Base-by-base conservation (phyloP, 1,140 invertebrate species). In the Augochlora pura region DNA sequence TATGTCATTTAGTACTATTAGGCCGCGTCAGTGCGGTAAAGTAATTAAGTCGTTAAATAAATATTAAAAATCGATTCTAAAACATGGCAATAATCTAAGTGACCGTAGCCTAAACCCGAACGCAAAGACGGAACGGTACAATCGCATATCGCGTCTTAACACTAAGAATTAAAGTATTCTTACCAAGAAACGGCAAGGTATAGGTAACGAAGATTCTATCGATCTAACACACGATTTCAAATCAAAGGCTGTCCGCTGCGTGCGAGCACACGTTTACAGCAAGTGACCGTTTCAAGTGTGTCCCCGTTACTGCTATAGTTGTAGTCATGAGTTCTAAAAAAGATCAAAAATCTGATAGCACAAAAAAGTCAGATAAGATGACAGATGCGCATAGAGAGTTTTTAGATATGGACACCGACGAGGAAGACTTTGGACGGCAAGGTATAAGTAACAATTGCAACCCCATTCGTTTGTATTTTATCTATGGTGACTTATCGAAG, bases 351-450 rank as follows among this genome's bases (percentile, higher is more conserved):
- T 59, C 74, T 25, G 84, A 81, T 65, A 84, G 79, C 38, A 76
- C 70, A 4, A 90, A 76, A 67, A 89, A 84, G 46, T 12, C 68
- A 4, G 91, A 92, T 52, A 92, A 91, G 74, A 60, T 70, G 1
- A 42, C 83, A 10, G 86, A 90, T 76, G 65, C 63, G 67, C 86
- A 91, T 80, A 78, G 91, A 75, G 92, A 93, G 77, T 93, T 91
- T 76, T 83, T 93, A 60, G 92, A 93, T 62, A 91, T 93, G 89
- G 91, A 93, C 27, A 92, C 91, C 0, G 91, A 92, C 18, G 91
- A 93, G 72, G 92, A 93, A 85, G 91, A 92, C 71, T 91, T 91
- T 81, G 91, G 88, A 39, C 83, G 82, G 69, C 88, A 91, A 89
- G 91, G 92, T 92, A 71, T 64, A 68, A 42, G 16, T 49, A 27